A percentile compares a stretch with the other conserved stretches of the same genome.
Evolutionary conservation across 2,113 vertebrate species (phyloP).

Genomic region (Poeciliopsis turrubarensis): DNA sequence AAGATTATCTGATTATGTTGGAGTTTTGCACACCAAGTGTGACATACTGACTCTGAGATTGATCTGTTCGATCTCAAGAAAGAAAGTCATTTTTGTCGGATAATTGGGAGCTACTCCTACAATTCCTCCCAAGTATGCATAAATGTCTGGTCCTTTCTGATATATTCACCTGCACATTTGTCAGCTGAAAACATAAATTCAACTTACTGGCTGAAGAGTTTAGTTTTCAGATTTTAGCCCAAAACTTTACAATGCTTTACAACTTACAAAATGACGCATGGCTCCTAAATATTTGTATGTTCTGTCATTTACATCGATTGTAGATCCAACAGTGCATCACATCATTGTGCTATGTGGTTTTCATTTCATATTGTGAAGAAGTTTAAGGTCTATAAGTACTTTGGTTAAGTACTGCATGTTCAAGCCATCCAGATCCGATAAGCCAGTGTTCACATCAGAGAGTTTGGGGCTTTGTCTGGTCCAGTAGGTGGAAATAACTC

Average conservation of each 20-base stretch:
- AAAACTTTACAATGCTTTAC: neutral
- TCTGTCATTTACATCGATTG: neutral
- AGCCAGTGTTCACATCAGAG: neutral
- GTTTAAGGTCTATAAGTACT: neutral
- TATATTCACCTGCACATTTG: slow-evolving; percentile 15
- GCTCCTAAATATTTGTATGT: neutral
- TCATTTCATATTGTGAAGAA: neutral
- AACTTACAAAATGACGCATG: neutral
- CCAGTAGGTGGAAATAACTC: slow-evolving; percentile 9
- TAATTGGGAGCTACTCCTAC: neutral
- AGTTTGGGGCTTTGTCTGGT: slow-evolving; percentile 15
- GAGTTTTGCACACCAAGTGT: slow-evolving; percentile 34
- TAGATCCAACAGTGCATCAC: neutral
- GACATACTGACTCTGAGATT: slow-evolving; percentile 20
- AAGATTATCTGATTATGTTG: slow-evolving; percentile 61
- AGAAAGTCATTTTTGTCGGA: slow-evolving; percentile 12
- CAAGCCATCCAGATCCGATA: slow-evolving; percentile 18
- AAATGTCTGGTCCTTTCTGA: neutral
- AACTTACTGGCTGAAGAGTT: neutral
- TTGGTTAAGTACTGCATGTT: neutral
- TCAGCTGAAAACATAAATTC: neutral
- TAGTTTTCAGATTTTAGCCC: neutral
- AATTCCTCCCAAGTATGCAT: neutral
- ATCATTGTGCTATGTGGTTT: neutral
- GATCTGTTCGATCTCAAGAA: slow-evolving; percentile 27